These are phyloP conservation scores for Argentina silus DNA, from an alignment of 2,797 vertebrate genomes.

Conservation along the genomic window DNA sequence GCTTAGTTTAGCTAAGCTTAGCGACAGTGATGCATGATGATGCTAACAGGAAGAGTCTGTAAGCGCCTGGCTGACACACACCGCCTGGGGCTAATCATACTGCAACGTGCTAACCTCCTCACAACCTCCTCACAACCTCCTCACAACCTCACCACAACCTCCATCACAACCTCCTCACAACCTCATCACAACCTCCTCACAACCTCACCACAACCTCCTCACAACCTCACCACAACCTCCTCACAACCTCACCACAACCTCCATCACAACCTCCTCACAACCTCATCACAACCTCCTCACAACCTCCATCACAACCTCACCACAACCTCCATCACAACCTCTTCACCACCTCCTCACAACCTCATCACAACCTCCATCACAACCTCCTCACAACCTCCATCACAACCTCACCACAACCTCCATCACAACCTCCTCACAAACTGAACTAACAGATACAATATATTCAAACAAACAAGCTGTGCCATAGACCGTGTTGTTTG, in stretches of 20 bases:
- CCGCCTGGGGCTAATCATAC: slow-evolving; percentile 39
- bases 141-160: not conserved
- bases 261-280: not conserved
- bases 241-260: too few relatives aligned
- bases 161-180: not conserved
- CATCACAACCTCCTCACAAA: not conserved
- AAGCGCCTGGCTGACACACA: slow-evolving; percentile 43
- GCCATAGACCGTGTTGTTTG: not conserved
- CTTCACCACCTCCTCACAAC: too few relatives aligned
- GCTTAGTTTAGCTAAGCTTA: slow-evolving; percentile 33
- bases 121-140: slow-evolving; percentile 11
- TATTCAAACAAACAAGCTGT: not conserved
- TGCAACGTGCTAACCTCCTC: not conserved
- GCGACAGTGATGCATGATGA: slow-evolving; percentile 44
- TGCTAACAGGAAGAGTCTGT: slow-evolving; percentile 42
- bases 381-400: too few relatives aligned
- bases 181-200: too few relatives aligned
- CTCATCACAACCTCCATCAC: too few relatives aligned
- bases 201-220: too few relatives aligned
- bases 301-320: not conserved
- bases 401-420: too few relatives aligned
- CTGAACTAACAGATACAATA: not conserved
- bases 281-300: slow-evolving; percentile 19
- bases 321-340: not conserved
- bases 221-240: too few relatives aligned